These are phyloP conservation scores for Cephus rjabovi DNA, from an alignment of 2,888 invertebrate species.

Conservation along the genomic window DNA sequence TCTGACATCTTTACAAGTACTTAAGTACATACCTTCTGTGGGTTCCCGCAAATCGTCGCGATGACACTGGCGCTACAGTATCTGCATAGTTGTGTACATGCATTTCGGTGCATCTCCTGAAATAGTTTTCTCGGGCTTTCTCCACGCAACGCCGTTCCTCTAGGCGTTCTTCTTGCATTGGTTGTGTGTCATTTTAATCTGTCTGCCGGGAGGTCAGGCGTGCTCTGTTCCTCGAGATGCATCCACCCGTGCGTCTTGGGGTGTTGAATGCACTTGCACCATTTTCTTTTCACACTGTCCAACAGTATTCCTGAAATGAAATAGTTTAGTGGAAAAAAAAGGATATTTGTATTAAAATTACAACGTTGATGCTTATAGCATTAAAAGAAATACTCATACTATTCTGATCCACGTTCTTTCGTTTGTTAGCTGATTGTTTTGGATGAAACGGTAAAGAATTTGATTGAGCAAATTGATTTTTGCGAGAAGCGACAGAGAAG, in stretches of 20 bases:
- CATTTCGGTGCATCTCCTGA: conserved; percentile 42
- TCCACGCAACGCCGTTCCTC: not conserved
- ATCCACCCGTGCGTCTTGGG: conserved; percentile 45
- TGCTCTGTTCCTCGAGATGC: conserved; percentile 43
- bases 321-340: not conserved
- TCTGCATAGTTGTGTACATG: not conserved
- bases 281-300: conserved; percentile 17
- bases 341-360: not conserved
- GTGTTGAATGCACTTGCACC: conserved; percentile 30
- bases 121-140: conserved; percentile 48
- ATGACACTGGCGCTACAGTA: not conserved
- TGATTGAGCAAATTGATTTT: not conserved
- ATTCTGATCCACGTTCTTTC: not conserved
- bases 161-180: conserved; percentile 26
- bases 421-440: not conserved
- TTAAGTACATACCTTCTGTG: not conserved
- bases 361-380: conserved; percentile 13
- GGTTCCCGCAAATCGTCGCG: not conserved
- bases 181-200: conserved; percentile 61
- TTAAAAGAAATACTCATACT: not conserved
- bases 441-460: not conserved
- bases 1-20: not conserved
- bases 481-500: not conserved
- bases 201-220: conserved; percentile 63
- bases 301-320: not conserved